Base-by-base conservation (phyloP, 2,113 vertebrate species). In the Ramphastos sulfuratus region DNA sequence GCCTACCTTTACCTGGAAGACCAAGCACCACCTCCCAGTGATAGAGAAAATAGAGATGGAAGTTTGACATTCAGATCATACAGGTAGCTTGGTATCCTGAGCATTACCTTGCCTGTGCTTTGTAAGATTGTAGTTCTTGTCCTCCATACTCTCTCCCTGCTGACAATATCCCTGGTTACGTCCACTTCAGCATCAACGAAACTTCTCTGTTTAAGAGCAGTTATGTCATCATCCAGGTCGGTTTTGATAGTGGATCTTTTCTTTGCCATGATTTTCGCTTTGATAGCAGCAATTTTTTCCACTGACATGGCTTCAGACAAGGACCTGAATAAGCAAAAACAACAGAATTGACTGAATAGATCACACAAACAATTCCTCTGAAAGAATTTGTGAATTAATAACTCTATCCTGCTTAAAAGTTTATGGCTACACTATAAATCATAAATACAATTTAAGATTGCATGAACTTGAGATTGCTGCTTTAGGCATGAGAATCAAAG, bases 211-310 rank as follows among this genome's bases (percentile, higher is more conserved):
- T 99, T 99, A 92, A 99, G 98, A 64, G 98, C 98, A 79, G 98
- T 99, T 95, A 99, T 99, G 91, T 99, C 99, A 52, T 99, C 99
- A 91, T 99, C 99, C 96, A 99, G 96, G 96, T 99, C 99, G 2
- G 99, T 99, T 98, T 99, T 99, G 96, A 99, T 99, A 87, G 99
- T 99, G 42, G 99, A 99, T 90, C 99, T 98, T 97, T 99, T 99
- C 97, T 99, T 99, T 70, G 99, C 99, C 99, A 99, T 99, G 88
- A 99, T 99, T 97, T 99, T 99, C 93, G 99, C 99, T 97, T 99
- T 99, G 97, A 99, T 99, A 95, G 99, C 99, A 67, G 99, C 99
- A 63, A 99, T 99, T 97, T 99, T 99, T 97, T 99, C 99, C 97
- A 99, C 99, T 7, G 99, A 99, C 99, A 99, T 99, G 95, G 99